Percentiles rank a stretch among this genome's conserved stretches.
phyloP scores from a whole-genome alignment of 2,113 vertebrate genomes.

The Elaphurus davidianus region DNA sequence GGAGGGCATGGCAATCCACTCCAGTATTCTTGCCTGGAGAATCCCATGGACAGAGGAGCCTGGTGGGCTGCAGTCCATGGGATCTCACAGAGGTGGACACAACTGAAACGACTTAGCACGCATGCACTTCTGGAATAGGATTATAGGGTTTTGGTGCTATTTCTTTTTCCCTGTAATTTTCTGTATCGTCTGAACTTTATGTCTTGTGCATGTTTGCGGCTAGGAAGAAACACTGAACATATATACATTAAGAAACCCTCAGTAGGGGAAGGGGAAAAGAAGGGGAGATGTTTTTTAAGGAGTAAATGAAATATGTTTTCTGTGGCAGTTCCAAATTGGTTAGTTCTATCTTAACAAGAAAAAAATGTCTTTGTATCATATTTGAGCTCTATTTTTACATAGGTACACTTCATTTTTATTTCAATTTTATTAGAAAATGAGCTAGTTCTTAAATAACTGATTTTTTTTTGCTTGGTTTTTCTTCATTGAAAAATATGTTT shows the following conservation, averaged over 20 bases:
- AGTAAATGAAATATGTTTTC: background rate
- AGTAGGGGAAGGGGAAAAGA: background rate
- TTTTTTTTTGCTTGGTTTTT: background rate
- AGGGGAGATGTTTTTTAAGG: background rate
- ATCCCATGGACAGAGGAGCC: background rate
- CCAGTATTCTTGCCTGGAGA: background rate
- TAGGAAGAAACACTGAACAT: background rate
- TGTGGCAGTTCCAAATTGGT: background rate
- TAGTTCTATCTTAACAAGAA: background rate
- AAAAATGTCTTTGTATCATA: background rate
- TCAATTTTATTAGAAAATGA: background rate
- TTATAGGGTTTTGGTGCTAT: background rate
- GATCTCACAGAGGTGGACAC: background rate
- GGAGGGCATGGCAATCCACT: background rate
- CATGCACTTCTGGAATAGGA: background rate
- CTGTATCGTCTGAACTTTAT: background rate
- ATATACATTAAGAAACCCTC: background rate
- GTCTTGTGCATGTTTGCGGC: background rate
- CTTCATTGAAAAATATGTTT: constrained; percentile 5
- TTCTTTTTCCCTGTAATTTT: background rate
- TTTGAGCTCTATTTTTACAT: background rate
- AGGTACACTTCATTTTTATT: background rate
- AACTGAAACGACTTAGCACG: background rate
- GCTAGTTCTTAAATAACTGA: background rate
- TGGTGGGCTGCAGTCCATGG: background rate